Base-by-base conservation (phyloP, 2,113 vertebrate species). In the Burhinus oedicnemus region DNA sequence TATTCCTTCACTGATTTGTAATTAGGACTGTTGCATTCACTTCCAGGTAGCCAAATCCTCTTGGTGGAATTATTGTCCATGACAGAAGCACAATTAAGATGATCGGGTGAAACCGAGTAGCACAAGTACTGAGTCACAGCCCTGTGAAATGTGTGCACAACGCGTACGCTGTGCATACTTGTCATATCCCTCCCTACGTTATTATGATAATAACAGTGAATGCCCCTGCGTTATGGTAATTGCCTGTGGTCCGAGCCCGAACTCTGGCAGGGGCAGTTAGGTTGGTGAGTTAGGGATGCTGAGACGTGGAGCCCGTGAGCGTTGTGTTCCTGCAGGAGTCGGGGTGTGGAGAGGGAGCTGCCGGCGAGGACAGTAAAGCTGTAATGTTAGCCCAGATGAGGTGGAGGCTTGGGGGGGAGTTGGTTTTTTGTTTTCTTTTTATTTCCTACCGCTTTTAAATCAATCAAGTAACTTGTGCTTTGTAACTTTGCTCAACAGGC, bases 251-350 rank as follows among this genome's bases (percentile, higher is more conserved):
- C 55, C 68, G 68, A 68, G 61, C 38, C 38, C 89, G 68, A 85
- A 16, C 34, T 69, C 38, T 75, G 58, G 20, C n/a, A 74, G 40
- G 30, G 54, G 13, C 22, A 70, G 77, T 92, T 74, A 87, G 30
- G 18, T 12, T 81, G 49, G 11, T 86, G 83, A 72, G 32, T 81
- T 94, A 44, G 26, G 26, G 74, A 44, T 91, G 34, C 74, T 87
- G 72, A 65, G 44, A 34, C 26, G 16, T 12, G 26, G 58, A 85
- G 22, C 52, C 34, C 2, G 0, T 44, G 36, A 87, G 32, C 0
- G 0, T 65, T 49, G 8, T 2, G 0, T 83, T 86, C 0, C 0
- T 83, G 27, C 36, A 57, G 34, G 11, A 7, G 5, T 32, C 25
- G 15, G 8, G 8, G 1, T 80, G 32, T 71, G 45, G 34, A 80